Evolutionary conservation across 2,797 vertebrate genomes (phyloP), one percentile per base, ranked within the genome.

Genomic region (Chloroceryle amazona): DNA sequence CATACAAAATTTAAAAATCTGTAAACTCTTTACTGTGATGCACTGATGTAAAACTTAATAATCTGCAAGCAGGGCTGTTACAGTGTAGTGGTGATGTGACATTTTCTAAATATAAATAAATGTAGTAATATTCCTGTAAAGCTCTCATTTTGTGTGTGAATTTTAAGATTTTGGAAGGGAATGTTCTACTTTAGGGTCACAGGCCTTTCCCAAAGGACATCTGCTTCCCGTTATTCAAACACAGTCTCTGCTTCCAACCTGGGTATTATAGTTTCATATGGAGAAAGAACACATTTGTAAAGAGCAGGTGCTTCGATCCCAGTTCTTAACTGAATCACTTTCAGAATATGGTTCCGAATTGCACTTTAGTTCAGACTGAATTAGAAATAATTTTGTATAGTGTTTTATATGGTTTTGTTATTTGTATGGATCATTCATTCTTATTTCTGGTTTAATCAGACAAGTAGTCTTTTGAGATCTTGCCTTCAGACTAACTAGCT

Each of bases 171-270:
- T 79, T 83, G 70, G 28, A 61, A 68, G 21, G 16, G 20, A 78
- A 35, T 67, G 1, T 35, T 33, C 51, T 51, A 9, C 9, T 58
- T 3, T 60, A 0, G 9, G 20, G 13, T 35, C 2, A 0, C 21
- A 79, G n/a, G 21, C 29, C 10, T 90, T 87, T 90, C 57, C 35
- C 51, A 57, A 81, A 75, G 22, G 26, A 81, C 25, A 23, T 62
- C 41, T 87, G 13, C 26, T 85, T 76, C 47, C 15, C 29, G 10
- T 58, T 91, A 51, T 33, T 75, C 26, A 47, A 52, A 70, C 23
- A 49, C 6, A 87, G 10, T 23, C 17, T 85, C 55, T 66, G 11
- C 25, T 90, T 91, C 35, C 42, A 91, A 10, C 21, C 11, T 67
- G 15, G 55, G 10, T 61, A 15, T 47, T 85, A 44, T 2, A 41